A percentile compares a stretch with the other conserved stretches of the same genome.
Conservation (phyloP, 2,113 vertebrate genomes). For the Thermophis baileyi region DNA sequence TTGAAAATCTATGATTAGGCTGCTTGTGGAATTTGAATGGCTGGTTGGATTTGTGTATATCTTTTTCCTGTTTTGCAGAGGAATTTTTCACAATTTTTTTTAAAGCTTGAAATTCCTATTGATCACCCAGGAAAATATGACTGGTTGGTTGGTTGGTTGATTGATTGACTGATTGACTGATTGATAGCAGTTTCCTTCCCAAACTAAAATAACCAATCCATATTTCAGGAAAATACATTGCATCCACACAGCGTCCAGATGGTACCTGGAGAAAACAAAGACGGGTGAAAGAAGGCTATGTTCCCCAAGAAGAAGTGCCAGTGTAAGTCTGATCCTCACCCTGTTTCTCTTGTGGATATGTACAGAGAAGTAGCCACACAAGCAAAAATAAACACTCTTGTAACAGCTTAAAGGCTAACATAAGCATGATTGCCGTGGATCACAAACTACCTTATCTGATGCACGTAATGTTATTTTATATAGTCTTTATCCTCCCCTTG, state of each 20-base stretch:
- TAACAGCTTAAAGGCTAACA: not conserved
- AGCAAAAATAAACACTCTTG: not conserved
- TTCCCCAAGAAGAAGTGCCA: slow-evolving; percentile 92
- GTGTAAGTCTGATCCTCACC: slow-evolving; percentile 76
- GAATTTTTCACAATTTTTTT: not conserved
- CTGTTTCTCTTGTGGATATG: not conserved
- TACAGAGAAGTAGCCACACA: not conserved
- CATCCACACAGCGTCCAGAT: slow-evolving; percentile 90
- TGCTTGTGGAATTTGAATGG: not conserved
- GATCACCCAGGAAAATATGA: not conserved
- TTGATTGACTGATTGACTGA: too few relatives aligned
- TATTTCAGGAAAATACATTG: slow-evolving; percentile 87
- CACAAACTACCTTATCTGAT: not conserved
- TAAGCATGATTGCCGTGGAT: not conserved
- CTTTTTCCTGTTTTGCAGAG: not conserved
- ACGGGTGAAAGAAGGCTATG: slow-evolving; percentile 88
- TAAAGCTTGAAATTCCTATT: not conserved
- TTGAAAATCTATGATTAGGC: not conserved
- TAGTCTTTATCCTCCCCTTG: not conserved
- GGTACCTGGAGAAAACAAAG: slow-evolving; percentile 93
- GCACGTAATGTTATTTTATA: not conserved
- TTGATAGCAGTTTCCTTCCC: not conserved
- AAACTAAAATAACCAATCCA: slow-evolving; percentile 16
- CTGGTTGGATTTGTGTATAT: not conserved
- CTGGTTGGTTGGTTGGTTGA: not conserved